Conservation (phyloP, 2,113 vertebrate genomes). For the Trochalopteron elliotii region DNA sequence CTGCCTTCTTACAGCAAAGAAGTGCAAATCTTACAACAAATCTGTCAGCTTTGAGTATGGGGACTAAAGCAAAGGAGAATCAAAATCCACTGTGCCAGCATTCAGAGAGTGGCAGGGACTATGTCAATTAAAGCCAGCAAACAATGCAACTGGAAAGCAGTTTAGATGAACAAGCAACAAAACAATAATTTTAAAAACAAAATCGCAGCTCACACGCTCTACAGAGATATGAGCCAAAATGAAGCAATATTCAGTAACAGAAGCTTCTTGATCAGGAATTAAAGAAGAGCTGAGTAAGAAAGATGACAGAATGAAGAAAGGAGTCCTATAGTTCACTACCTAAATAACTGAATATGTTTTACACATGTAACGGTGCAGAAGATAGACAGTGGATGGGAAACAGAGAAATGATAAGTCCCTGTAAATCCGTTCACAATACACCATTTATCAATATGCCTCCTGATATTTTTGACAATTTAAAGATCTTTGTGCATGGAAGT, state of each 20-base stretch:
- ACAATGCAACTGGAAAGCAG: neutral
- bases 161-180: constrained; percentile 55
- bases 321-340: neutral
- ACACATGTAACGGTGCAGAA: neutral
- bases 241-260: constrained; percentile 39
- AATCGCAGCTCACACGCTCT: constrained; percentile 14
- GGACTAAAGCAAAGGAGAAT: neutral
- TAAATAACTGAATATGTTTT: neutral
- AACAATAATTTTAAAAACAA: constrained; percentile 21
- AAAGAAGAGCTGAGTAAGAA: constrained; percentile 18
- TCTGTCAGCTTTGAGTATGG: neutral
- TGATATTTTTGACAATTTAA: neutral
- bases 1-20: neutral
- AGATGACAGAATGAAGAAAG: constrained; percentile 10
- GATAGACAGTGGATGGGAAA: neutral
- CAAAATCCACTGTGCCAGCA: constrained; percentile 56
- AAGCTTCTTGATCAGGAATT: constrained; percentile 13
- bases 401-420: neutral
- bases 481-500: neutral
- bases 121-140: constrained; percentile 48
- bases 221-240: constrained; percentile 24
- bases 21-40: neutral
- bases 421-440: neutral
- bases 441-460: neutral
- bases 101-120: neutral